phyloP scores from a whole-genome alignment of 1,140 invertebrate species.

The Papilio glaucus region DNA sequence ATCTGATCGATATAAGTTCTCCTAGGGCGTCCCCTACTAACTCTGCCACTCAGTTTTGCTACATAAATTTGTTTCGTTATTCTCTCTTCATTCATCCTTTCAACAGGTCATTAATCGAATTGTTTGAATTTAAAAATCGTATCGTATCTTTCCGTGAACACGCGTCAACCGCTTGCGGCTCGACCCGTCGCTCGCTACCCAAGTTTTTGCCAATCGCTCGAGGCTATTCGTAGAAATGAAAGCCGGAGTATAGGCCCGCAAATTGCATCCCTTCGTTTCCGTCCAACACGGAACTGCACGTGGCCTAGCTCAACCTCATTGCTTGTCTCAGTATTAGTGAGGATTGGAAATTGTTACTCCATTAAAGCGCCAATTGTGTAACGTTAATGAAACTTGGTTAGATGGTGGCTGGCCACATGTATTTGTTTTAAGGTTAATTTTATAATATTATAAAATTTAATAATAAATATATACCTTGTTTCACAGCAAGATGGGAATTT shows the following conservation, averaged over 20 bases:
- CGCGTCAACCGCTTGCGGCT: slow-evolving; percentile 38
- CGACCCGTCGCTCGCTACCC: slow-evolving; percentile 49
- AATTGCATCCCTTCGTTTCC: slow-evolving; percentile 46
- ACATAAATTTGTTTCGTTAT: too few species aligned
- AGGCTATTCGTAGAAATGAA: slow-evolving; percentile 63
- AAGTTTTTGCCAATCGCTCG: slow-evolving; percentile 52
- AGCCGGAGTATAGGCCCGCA: slow-evolving; percentile 43
- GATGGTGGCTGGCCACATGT: not conserved
- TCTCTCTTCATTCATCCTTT: too few species aligned
- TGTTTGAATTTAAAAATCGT: not conserved
- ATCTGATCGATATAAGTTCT: too few species aligned
- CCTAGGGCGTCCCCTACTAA: too few species aligned
- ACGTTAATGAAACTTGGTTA: not conserved
- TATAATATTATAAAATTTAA: too few species aligned
- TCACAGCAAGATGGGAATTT: too few species aligned
- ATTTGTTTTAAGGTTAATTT: too few species aligned
- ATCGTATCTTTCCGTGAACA: slow-evolving; percentile 43
- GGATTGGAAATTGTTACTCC: not conserved
- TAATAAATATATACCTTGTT: too few species aligned
- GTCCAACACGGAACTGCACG: slow-evolving; percentile 47
- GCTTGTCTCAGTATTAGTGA: not conserved
- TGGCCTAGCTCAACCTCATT: slow-evolving; percentile 2
- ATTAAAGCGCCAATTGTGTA: slow-evolving; percentile 8
- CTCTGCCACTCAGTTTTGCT: too few species aligned
- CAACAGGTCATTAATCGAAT: too few species aligned